Base-by-base conservation (phyloP, 2,797 vertebrate genomes). In the Lerista edwardsae region DNA sequence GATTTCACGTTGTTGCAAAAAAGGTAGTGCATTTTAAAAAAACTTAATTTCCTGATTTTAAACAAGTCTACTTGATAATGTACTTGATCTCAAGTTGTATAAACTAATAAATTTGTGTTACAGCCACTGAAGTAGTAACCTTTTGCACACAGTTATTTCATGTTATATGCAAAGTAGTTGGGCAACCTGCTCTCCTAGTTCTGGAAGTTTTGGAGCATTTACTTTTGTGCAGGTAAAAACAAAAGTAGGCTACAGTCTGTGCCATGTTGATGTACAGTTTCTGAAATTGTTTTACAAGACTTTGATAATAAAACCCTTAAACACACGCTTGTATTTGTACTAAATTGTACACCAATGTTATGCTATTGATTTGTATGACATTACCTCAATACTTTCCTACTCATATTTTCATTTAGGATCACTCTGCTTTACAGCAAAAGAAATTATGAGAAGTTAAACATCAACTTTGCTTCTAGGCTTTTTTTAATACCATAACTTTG, bases 301-400 rank as follows among this genome's bases (percentile, higher is more conserved):
- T 97, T 97, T 97, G 95, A 96, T 97, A 99, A 99, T 98, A 98
- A 98, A 99, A 97, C 94, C 95, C 95, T 95, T 90, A 95, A 96
- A 96, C 93, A 91, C 88, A 87, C 39, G n/a, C 90, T 92, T 78
- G 47, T 83, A 91, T 93, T 94, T 89, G 92, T 92, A 67, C 82
- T 92, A 88, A 92, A 89, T 91, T 76, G 72, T 76, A 85, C 79
- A 89, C 91, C 94, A 91, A 83, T 95, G 95, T 5, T 89, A 87
- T 85, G 2, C 34, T 90, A 6, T 76, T 83, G 91, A 91, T 79
- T 79, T 86, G 85, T 85, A 87, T 21, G 62, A 61, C 82, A 59
- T 84, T 72, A 90, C 88, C 83, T 95, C 88, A 34, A 41, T 86
- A 3, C 0, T 82, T 57, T 29, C 62, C 61, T 75, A 9, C 68